Evolutionary conservation across 2,888 invertebrate species (phyloP).

Genomic region (Melanophora roralis): DNA sequence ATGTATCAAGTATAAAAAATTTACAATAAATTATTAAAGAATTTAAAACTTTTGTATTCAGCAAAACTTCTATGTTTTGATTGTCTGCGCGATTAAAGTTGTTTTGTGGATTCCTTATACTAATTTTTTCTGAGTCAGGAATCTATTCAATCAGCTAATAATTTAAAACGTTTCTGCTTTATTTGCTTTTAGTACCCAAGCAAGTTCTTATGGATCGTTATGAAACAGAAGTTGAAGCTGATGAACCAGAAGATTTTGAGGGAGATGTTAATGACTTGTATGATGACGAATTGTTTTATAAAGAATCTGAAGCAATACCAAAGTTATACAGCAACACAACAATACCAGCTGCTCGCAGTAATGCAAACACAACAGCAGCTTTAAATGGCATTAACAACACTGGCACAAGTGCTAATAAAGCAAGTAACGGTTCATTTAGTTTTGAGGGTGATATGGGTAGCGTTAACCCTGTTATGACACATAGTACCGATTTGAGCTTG

Average conservation of each 20-base stretch:
- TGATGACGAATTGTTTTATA: constrained; percentile 79
- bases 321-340: constrained; percentile 77
- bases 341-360: constrained; percentile 63
- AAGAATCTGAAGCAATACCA: constrained; percentile 80
- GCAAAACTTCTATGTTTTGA: no score
- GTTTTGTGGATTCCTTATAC: no score
- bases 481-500: constrained; percentile 73
- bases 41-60: no score
- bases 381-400: constrained; percentile 59
- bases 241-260: constrained; percentile 82
- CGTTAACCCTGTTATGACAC: constrained; percentile 75
- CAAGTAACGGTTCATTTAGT: constrained; percentile 67
- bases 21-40: no score
- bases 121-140: no score
- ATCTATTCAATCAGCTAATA: background rate
- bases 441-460: constrained; percentile 66
- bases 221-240: constrained; percentile 87
- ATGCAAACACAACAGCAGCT: constrained; percentile 58
- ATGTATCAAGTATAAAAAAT: no score
- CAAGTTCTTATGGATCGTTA: constrained; percentile 90
- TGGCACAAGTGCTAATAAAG: constrained; percentile 64
- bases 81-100: no score
- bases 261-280: constrained; percentile 79
- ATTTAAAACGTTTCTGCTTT: constrained; percentile 7
- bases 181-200: constrained; percentile 83